These are phyloP conservation scores for Ochropleura plecta DNA, from an alignment of 2,888 invertebrate genomes.

Conservation along the genomic window DNA sequence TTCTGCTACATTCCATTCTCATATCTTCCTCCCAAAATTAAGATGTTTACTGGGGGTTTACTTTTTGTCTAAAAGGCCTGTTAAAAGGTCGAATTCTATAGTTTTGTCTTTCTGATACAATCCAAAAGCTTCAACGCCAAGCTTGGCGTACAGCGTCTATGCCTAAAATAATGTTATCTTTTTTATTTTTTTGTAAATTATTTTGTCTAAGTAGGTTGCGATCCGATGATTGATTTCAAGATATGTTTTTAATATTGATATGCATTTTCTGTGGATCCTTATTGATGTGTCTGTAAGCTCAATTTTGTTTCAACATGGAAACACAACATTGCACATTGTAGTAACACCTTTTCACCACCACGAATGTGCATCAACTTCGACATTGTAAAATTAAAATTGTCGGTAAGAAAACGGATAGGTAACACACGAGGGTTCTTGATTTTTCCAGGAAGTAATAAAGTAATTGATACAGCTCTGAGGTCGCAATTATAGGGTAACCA, in stretches of 20 bases:
- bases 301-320: constrained; percentile 41
- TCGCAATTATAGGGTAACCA: background rate
- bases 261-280: constrained; percentile 54
- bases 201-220: constrained; percentile 7
- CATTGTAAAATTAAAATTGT: constrained; percentile 1
- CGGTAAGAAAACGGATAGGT: background rate
- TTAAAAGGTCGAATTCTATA: background rate
- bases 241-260: constrained; percentile 66
- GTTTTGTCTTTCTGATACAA: background rate
- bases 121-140: background rate
- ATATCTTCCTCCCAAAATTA: background rate
- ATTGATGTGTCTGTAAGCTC: constrained; percentile 41
- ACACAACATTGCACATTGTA: constrained; percentile 80
- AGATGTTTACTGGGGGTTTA: background rate
- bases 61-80: background rate
- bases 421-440: background rate
- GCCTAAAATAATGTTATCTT: background rate
- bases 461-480: background rate
- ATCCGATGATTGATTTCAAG: constrained; percentile 39
- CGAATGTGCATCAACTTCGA: background rate
- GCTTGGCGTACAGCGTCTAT: background rate
- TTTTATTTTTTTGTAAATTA: background rate
- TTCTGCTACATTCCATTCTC: background rate
- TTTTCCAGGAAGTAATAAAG: background rate
- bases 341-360: constrained; percentile 45